Percentiles rank a stretch among this genome's conserved stretches.
Evolutionary conservation across 2,888 invertebrate genomes (phyloP).

Genomic region (Syrphus vitripennis): DNA sequence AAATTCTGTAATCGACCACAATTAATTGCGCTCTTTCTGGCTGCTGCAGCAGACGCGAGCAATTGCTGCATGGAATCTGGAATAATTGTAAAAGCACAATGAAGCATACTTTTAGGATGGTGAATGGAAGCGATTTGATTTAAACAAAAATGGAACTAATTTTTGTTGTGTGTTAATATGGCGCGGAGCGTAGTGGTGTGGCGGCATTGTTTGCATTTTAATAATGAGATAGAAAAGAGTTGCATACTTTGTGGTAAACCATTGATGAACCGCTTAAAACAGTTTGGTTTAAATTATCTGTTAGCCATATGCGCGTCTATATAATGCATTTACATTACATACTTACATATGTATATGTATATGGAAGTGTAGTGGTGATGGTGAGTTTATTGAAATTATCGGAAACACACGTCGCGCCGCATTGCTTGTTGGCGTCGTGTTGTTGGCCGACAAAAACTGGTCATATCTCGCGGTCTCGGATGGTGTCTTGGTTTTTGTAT

Average conservation of each 20-base stretch:
- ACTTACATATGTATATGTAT: not conserved
- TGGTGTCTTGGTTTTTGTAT: not conserved
- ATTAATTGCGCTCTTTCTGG: slow-evolving; percentile 61
- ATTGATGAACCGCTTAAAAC: slow-evolving; percentile 63
- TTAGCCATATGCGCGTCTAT: not conserved
- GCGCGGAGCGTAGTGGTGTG: no score
- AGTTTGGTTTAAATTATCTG: slow-evolving; percentile 56
- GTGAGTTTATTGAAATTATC: slow-evolving; percentile 48
- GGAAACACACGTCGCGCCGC: not conserved
- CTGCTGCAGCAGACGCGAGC: not conserved
- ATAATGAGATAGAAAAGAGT: slow-evolving; percentile 40
- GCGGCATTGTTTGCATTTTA: slow-evolving; percentile 48
- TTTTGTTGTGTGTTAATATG: slow-evolving; percentile 8
- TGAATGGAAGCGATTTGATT: not conserved
- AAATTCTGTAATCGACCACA: slow-evolving; percentile 70
- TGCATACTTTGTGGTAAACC: slow-evolving; percentile 58
- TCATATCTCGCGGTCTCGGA: not conserved
- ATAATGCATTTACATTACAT: not conserved
- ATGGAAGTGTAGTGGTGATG: not conserved
- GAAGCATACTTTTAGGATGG: slow-evolving; percentile 7
- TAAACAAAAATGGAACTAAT: slow-evolving; percentile 27
- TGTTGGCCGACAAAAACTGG: not conserved
- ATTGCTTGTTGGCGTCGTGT: not conserved
- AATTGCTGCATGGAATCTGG: not conserved
- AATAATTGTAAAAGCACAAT: not conserved